phyloP scores from a whole-genome alignment of 2,888 invertebrate species.

The Nasonovia ribisnigri region DNA sequence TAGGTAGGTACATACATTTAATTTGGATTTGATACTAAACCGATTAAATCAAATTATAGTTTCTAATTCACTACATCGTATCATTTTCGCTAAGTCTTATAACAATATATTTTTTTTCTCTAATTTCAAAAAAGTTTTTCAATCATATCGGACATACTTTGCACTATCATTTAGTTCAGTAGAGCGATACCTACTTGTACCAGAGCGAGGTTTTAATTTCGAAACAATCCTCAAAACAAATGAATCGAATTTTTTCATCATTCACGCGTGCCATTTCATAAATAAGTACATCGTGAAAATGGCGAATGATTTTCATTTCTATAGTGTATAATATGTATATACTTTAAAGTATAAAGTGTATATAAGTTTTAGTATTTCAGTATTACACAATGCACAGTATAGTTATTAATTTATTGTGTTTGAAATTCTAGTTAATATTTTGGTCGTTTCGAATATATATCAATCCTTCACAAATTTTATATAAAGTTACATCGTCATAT shows the following conservation, averaged over 20 bases:
- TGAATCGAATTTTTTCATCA: not conserved
- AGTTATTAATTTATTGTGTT: not conserved
- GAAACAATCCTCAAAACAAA: not conserved
- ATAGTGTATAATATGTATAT: not conserved
- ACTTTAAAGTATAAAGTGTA: not conserved
- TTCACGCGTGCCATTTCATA: not conserved
- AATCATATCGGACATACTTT: not conserved
- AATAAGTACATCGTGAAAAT: not conserved
- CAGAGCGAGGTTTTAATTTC: not conserved
- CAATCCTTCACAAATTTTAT: not conserved
- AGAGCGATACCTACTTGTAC: not conserved
- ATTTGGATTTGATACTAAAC: not conserved
- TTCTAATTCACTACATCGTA: not conserved
- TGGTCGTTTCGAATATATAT: not conserved
- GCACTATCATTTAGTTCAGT: not conserved
- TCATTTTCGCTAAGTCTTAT: not conserved
- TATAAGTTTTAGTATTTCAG: not conserved
- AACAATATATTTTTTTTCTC: not conserved
- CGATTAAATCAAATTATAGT: slow-evolving; percentile 1
- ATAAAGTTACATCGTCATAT: not conserved
- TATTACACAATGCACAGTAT: not conserved
- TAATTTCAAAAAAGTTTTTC: not conserved
- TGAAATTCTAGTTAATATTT: not conserved
- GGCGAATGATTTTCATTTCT: not conserved
- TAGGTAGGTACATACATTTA: not conserved